phyloP scores from a whole-genome alignment of 2,797 vertebrate species.

The Benthosema pterotum region DNA sequence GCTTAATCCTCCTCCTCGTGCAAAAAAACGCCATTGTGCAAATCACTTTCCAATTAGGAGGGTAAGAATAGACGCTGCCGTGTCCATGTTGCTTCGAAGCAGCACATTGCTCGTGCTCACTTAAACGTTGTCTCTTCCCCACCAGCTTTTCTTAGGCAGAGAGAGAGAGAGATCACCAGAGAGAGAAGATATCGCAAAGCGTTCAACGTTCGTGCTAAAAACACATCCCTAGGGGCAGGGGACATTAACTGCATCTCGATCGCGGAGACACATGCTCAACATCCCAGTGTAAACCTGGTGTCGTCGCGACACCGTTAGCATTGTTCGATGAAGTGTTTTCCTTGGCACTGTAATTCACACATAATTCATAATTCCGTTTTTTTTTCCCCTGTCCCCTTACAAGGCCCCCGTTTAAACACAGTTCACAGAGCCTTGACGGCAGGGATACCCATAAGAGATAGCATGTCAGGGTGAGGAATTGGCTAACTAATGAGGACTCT shows the following conservation, averaged over 20 bases:
- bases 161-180: too few species aligned
- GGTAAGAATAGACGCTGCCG: conserved; percentile 40
- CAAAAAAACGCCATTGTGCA: conserved; percentile 48
- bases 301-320: background rate
- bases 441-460: conserved; percentile 71
- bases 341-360: conserved; percentile 23
- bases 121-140: conserved; percentile 23
- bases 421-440: conserved; percentile 65
- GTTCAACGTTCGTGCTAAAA: too few species aligned
- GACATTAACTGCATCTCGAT: background rate
- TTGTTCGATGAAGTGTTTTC: conserved; percentile 10
- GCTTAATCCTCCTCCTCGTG: conserved; percentile 64
- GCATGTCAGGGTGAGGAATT: conserved; percentile 78
- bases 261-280: conserved; percentile 4
- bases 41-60: conserved; percentile 56
- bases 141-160: conserved; percentile 24
- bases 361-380: conserved; percentile 48
- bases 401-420: conserved; percentile 70
- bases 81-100: conserved; percentile 20
- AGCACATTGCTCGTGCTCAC: conserved; percentile 19
- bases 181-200: too few species aligned
- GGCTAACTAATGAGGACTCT: conserved; percentile 80
- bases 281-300: background rate
- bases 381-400: conserved; percentile 41
- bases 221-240: conserved; percentile 22